Evolutionary conservation across 2,888 invertebrate species (phyloP).

Genomic region (Electrophaes corylata): DNA sequence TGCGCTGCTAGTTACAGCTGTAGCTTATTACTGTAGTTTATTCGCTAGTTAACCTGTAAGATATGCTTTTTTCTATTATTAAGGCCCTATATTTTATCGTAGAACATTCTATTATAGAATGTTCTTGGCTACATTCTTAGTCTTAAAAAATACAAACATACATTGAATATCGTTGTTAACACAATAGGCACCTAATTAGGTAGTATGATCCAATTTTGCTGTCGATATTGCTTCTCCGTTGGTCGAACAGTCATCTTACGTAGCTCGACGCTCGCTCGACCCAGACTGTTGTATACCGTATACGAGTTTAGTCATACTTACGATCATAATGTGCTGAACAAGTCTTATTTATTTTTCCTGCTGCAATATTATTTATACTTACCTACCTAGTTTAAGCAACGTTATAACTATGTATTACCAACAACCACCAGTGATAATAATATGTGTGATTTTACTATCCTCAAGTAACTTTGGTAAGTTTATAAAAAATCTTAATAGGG

Average conservation of each 20-base stretch:
- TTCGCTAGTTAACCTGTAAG: no score
- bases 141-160: background rate
- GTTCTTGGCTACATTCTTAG: background rate
- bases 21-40: no score
- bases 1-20: no score
- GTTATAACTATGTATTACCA: slow-evolving; percentile 29
- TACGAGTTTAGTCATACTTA: slow-evolving; percentile 19
- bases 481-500: background rate
- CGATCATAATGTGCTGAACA: slow-evolving; percentile 23
- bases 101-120: no score
- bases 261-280: slow-evolving; percentile 39
- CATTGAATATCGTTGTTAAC: background rate
- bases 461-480: slow-evolving; percentile 19
- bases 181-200: background rate
- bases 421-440: slow-evolving; percentile 19
- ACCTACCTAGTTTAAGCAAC: background rate
- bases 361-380: background rate
- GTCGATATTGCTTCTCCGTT: slow-evolving; percentile 13
- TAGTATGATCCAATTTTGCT: background rate
- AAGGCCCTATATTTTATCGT: no score
- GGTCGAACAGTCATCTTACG: slow-evolving; percentile 33
- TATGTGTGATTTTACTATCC: slow-evolving; percentile 37
- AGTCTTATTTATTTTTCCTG: background rate
- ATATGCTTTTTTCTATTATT: no score
- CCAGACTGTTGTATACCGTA: slow-evolving; percentile 34